Evolutionary conservation across 2,797 vertebrate species (phyloP), one percentile per base, ranked within the genome.

Genomic region (Distichodus sexfasciatus): DNA sequence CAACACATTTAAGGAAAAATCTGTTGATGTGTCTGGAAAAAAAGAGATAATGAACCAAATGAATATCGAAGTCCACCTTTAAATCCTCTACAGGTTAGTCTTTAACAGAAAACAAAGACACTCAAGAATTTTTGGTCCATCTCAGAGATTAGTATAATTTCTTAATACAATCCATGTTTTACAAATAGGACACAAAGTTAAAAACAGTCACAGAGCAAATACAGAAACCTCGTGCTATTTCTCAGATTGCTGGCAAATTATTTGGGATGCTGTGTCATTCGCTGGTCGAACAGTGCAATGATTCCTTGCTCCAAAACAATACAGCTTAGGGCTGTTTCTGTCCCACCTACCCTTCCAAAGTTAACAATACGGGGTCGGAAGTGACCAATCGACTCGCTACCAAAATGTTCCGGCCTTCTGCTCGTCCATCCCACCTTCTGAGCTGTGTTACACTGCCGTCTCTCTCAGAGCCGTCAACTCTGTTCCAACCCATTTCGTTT

Each of bases 361-460:
- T 51, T n/a, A 28, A 6, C n/a, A 12, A 51, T 7, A 26, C 8
- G 12, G 36, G 11, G 10, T 33, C 21, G 51, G 7, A 46, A 29
- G 24, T 4, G 12, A 36, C 71, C 59, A 62, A 48, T 28, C 44
- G 15, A 61, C 48, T 47, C 15, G 48, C 71, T 61, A 46, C 48
- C 66, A 51, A 66, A n/a, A 57, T 12, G 4, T 26, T 17, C 51
- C 17, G 72, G 31, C 46, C 36, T 59, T 57, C 59, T 23, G 65
- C 21, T 21, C 38, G 38, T 58, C 55, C 54, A 48, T 53, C 26
- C 41, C 31, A 33, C 46, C 33, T 55, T 51, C 46, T 19, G 29
- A 50, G 58, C 51, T 44, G 47, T 28, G 57, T 43, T 51, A n/a
- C 33, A 15, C 31, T 71, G 28, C 28, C 38, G 12, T 14, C 2